Evolutionary conservation across 2,113 vertebrate species (phyloP).

Genomic region (Paradisaea rubra): DNA sequence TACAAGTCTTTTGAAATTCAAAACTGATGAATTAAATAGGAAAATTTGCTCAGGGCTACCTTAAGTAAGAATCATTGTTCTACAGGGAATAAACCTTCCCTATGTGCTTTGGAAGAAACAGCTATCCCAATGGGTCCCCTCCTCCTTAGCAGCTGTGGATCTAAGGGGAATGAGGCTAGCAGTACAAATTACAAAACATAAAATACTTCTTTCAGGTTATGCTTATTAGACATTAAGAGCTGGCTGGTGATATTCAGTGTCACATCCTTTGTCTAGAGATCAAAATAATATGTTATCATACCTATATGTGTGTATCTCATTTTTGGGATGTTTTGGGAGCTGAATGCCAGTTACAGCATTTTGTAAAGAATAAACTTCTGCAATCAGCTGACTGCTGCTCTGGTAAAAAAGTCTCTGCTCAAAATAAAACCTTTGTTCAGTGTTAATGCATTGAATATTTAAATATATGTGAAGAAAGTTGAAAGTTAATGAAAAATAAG

Average conservation of each 20-base stretch:
- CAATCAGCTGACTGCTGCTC: background rate
- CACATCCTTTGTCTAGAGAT: background rate
- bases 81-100: background rate
- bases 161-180: background rate
- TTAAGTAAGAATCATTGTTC: background rate
- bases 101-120: background rate
- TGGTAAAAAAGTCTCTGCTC: background rate
- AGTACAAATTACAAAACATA: background rate
- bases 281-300: background rate
- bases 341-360: background rate
- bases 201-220: background rate
- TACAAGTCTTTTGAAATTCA: background rate
- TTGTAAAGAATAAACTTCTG: background rate
- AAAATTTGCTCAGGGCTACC: background rate
- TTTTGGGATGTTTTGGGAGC: background rate
- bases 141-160: background rate
- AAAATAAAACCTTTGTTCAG: background rate
- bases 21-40: background rate
- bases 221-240: background rate
- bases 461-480: background rate
- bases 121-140: background rate
- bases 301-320: rapidly evolving
- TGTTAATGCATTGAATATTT: background rate
- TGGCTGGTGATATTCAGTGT: background rate
- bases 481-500: background rate